These are phyloP conservation scores for Neosilurus hyrtlii DNA, from an alignment of 2,797 vertebrate genomes.

Conservation along the genomic window DNA sequence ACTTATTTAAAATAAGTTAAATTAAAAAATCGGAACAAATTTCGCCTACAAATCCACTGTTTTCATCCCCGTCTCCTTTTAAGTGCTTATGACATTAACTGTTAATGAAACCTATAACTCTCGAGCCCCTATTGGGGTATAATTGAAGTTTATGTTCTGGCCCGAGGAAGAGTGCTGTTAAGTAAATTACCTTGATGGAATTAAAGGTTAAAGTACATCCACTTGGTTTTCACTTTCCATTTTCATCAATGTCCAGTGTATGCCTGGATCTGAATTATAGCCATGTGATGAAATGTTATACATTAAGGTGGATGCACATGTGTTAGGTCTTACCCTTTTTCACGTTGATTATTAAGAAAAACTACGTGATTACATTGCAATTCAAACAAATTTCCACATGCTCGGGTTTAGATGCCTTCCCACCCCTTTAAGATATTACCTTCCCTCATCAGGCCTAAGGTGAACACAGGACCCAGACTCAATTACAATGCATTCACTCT, in stretches of 20 bases:
- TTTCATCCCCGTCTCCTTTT: conserved; percentile 12
- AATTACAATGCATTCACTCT: too few species aligned
- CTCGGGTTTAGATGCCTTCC: too few species aligned
- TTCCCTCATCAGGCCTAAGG: too few species aligned
- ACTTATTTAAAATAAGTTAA: too few species aligned
- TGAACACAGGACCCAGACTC: too few species aligned
- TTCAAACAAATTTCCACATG: too few species aligned
- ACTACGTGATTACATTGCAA: too few species aligned
- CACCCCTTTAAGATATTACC: too few species aligned
- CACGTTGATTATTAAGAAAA: background rate
- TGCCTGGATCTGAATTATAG: background rate
- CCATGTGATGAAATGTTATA: background rate
- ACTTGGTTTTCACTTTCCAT: background rate
- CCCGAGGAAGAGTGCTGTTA: conserved; percentile 17
- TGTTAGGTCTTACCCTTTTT: background rate
- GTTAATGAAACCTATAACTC: conserved; percentile 50
- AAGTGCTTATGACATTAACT: conserved; percentile 30
- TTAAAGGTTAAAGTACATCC: conserved; percentile 35
- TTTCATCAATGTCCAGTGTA: conserved; percentile 12
- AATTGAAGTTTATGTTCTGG: conserved; percentile 35
- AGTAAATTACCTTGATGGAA: conserved; percentile 44
- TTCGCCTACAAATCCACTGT: background rate
- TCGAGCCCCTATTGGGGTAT: conserved; percentile 26
- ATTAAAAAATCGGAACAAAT: conserved; percentile 13
- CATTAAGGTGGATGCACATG: background rate